Evolutionary conservation across 2,113 vertebrate species (phyloP).

Genomic region (Plectropomus leopardus): DNA sequence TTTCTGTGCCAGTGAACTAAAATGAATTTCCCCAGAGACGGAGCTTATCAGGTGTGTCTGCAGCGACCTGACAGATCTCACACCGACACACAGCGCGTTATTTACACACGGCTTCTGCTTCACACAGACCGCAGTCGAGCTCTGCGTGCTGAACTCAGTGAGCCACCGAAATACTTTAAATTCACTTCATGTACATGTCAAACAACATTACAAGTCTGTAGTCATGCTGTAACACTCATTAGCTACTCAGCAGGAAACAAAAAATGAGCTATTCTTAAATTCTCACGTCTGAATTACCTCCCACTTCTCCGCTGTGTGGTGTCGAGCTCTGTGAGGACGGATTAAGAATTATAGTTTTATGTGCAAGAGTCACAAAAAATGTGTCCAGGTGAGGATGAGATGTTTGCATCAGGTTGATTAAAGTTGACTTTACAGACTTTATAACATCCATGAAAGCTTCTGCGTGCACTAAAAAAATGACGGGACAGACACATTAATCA

Average conservation of each 20-base stretch:
- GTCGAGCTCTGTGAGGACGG: no score
- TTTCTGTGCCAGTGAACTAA: no score
- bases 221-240: background rate
- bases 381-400: no score
- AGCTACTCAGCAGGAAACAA: background rate
- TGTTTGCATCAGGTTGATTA: no score
- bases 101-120: background rate
- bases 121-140: background rate
- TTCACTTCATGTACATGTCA: background rate
- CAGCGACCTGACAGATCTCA: background rate
- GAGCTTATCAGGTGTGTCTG: background rate
- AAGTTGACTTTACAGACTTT: no score
- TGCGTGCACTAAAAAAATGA: no score
- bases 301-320: background rate
- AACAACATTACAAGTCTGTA: conserved; percentile 7
- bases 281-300: background rate
- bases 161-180: background rate
- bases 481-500: no score
- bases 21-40: no score
- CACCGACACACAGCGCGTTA: background rate
- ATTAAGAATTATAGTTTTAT: no score
- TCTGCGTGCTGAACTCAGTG: background rate
- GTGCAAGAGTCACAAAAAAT: no score
- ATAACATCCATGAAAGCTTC: no score
- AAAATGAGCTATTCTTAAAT: background rate